Evolutionary conservation across 2,113 vertebrate genomes (phyloP), one percentile per base, ranked within the genome.

Genomic region (Zootoca vivipara): DNA sequence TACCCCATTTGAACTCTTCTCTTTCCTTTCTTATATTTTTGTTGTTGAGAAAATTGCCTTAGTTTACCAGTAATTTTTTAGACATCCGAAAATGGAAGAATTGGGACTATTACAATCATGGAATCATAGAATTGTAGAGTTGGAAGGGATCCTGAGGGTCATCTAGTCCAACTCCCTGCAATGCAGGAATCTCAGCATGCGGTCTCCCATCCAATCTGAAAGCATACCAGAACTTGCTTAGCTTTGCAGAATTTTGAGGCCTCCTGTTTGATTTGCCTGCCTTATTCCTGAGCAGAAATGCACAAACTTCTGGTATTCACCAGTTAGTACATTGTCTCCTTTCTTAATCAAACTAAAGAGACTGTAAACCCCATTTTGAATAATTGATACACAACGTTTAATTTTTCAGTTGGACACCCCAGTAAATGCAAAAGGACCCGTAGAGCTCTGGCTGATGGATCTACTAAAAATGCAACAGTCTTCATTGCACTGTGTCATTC

Each of bases 361-460:
- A 78, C n/a, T 4, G 16, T 5, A 85, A 18, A 9, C 86, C 80
- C 10, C 35, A 10, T 52, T 91, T 86, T 42, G 26, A 58, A 20
- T 2, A 2, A 80, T 89, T 83, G 20, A 15, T 16, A 35, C 70
- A 15, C 5, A n/a, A 33, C 6, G 26, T 87, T 78, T 89, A 15
- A 56, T 92, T 92, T 96, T 96, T 91, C 84, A 98, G 98, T 90
- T 98, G 93, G 96, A 98, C 89, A 86, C 3, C 58, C 90, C 97
- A 64, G 95, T 98, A 75, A 90, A 97, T 94, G 98, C 98, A 87
- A 97, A 98, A 93, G 98, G 98, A 85, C 96, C 97, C 7, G 97
- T 98, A 56, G 98, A 98, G 93, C 91, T 97, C 86, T 98, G 98
- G 98, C 95, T 98, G 81, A 91, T 97, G 81, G 91, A 97, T 15